These are phyloP conservation scores for Nannospalax galili DNA, from an alignment of 2,113 vertebrate genomes.

Conservation along the genomic window DNA sequence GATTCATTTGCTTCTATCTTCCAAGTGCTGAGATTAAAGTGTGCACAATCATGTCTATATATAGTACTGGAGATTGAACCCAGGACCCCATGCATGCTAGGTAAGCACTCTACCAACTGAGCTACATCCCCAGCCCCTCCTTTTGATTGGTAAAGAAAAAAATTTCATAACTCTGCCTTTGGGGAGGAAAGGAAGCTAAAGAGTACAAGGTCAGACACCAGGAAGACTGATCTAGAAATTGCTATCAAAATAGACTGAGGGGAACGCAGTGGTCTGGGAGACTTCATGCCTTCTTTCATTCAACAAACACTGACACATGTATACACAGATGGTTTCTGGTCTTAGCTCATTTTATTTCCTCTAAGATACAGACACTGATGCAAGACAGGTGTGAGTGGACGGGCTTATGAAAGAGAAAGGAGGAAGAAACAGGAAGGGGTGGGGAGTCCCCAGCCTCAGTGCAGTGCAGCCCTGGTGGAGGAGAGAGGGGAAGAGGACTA, in stretches of 20 bases:
- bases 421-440: neutral
- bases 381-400: neutral
- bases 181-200: neutral
- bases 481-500: neutral
- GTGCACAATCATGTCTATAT: neutral
- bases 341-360: neutral
- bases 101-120: neutral
- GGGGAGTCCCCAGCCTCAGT: accelerated
- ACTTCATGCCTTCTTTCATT: neutral
- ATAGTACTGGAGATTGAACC: neutral
- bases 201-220: neutral
- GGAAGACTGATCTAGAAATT: neutral
- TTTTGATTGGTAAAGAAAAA: neutral
- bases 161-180: neutral
- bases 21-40: neutral
- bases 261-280: no score
- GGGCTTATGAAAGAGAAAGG: neutral
- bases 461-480: no score
- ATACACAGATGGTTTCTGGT: neutral
- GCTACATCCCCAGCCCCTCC: neutral
- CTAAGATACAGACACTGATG: neutral
- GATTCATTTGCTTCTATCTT: neutral
- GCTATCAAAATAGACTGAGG: neutral
- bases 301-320: neutral
- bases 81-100: no score